Conservation (phyloP, 2,113 vertebrate species). For the Rostratula benghalensis region DNA sequence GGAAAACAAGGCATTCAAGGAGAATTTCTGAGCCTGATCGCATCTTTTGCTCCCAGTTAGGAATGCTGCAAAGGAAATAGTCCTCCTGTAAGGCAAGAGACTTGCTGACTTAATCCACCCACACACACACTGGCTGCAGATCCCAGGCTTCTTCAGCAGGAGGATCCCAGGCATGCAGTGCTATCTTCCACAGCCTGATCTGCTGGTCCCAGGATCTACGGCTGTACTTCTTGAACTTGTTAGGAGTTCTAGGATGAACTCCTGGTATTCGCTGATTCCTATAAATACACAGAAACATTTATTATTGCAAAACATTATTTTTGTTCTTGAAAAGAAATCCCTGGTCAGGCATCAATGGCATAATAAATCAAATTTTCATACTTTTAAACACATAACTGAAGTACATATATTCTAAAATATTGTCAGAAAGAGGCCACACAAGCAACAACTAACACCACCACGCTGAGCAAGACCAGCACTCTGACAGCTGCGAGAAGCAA, state of each 20-base stretch:
- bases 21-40: neutral
- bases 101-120: neutral
- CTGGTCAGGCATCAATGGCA: neutral
- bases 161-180: constrained; percentile 94
- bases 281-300: neutral
- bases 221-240: constrained; percentile 97
- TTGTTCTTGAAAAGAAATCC: neutral
- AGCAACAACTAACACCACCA: neutral
- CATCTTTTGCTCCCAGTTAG: neutral
- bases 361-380: fast-evolving
- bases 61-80: neutral
- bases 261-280: constrained; percentile 88
- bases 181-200: constrained; percentile 94
- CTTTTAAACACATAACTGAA: neutral
- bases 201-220: constrained; percentile 98
- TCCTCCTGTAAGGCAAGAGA: neutral
- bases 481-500: neutral
- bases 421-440: neutral
- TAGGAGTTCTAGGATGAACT: constrained; percentile 93
- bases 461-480: neutral
- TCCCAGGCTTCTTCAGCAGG: constrained; percentile 77
- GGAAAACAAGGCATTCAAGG: neutral
- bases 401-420: neutral
- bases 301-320: neutral
- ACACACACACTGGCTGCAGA: constrained; percentile 83